phyloP scores from a whole-genome alignment of 2,113 vertebrate genomes.

The Rissa tridactyla region DNA sequence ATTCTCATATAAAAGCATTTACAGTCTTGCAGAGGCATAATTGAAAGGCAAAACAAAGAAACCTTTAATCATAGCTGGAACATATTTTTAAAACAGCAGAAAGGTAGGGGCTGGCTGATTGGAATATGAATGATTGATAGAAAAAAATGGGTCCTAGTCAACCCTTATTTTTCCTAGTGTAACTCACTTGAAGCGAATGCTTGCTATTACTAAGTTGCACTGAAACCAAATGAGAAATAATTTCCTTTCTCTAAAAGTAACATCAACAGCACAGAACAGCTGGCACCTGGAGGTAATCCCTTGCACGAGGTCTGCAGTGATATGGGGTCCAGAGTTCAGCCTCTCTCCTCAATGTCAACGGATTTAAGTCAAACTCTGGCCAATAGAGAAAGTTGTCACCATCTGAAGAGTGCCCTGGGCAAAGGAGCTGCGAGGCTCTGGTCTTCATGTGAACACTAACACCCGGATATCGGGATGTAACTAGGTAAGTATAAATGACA shows the following conservation, averaged over 20 bases:
- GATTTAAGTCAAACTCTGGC: background rate
- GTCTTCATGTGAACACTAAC: background rate
- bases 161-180: background rate
- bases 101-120: background rate
- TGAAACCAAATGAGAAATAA: background rate
- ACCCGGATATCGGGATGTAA: background rate
- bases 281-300: background rate
- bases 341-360: fast-evolving
- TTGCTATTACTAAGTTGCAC: background rate
- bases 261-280: background rate
- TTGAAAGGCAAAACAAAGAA: constrained; percentile 20
- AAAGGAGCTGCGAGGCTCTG: fast-evolving
- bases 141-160: background rate
- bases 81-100: background rate
- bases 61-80: background rate
- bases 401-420: too few species aligned
- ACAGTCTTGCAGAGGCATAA: background rate
- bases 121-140: background rate
- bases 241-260: background rate
- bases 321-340: fast-evolving
- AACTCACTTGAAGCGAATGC: background rate
- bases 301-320: background rate
- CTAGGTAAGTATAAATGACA: background rate
- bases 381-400: background rate
- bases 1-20: constrained; percentile 12